Conservation (phyloP, 1,140 invertebrate species). For the Grapholita molesta region DNA sequence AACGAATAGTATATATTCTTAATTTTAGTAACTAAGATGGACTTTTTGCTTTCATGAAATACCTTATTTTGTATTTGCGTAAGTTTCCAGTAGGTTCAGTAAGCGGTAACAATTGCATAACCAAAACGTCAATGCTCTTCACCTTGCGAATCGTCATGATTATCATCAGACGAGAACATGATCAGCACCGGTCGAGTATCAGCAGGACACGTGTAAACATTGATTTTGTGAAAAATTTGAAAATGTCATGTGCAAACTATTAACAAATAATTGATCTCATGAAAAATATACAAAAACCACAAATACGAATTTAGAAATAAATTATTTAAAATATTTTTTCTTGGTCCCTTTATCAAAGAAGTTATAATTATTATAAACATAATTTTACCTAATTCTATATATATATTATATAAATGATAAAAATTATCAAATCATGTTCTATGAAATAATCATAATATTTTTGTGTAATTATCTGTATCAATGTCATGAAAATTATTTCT, state of each 20-base stretch:
- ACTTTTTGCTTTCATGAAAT: conserved; percentile 1
- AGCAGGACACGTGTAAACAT: conserved; percentile 28
- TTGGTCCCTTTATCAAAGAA: too few species aligned
- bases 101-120: conserved; percentile 59
- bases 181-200: conserved; percentile 28
- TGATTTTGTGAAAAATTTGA: not conserved
- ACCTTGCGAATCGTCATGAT: conserved; percentile 40
- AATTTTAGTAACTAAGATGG: conserved; percentile 12
- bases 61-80: not conserved
- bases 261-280: not conserved
- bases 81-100: not conserved
- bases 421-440: too few species aligned
- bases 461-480: too few species aligned
- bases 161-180: conserved; percentile 28
- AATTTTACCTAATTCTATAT: too few species aligned
- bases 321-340: too few species aligned
- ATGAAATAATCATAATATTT: too few species aligned
- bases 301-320: too few species aligned
- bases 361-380: too few species aligned
- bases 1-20: not conserved
- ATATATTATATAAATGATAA: too few species aligned
- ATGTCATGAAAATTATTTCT: too few species aligned
- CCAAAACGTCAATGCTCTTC: conserved; percentile 58
- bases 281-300: too few species aligned
- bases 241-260: not conserved